phyloP scores from a whole-genome alignment of 2,888 invertebrate species.

The Cloeon dipterum region DNA sequence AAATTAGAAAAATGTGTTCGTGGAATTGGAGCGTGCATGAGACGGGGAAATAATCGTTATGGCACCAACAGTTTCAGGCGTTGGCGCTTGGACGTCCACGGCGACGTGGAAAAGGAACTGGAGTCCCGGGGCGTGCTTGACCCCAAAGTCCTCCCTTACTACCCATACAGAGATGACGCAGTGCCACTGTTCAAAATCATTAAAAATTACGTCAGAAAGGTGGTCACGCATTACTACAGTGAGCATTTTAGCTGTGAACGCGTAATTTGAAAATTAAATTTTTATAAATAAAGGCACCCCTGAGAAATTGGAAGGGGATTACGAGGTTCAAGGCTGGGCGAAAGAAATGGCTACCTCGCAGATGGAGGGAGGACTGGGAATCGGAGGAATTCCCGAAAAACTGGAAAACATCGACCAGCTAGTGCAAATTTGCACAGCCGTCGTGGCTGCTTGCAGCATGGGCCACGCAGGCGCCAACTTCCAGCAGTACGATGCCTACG shows the following conservation, averaged over 20 bases:
- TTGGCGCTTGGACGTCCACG: slow-evolving; percentile 12
- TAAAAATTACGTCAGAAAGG: slow-evolving; percentile 17
- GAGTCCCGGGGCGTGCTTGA: slow-evolving; percentile 16
- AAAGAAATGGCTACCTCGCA: slow-evolving; percentile 14
- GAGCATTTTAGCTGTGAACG: too few species aligned
- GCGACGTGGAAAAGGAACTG: slow-evolving; percentile 18
- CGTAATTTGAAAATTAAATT: too few species aligned
- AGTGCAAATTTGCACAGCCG: slow-evolving; percentile 10
- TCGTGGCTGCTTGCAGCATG: slow-evolving; percentile 13
- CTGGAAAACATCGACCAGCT: slow-evolving; percentile 10
- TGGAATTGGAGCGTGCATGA: too few species aligned
- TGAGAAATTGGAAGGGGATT: slow-evolving; percentile 13
- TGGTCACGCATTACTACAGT: slow-evolving; percentile 20
- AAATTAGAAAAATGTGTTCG: too few species aligned
- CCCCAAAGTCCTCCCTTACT: slow-evolving; percentile 17
- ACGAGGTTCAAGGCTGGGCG: slow-evolving; percentile 15
- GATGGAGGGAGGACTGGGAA: slow-evolving; percentile 14
- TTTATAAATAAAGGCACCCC: slow-evolving; percentile 16
- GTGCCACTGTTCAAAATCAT: slow-evolving; percentile 18
- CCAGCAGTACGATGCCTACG: slow-evolving; percentile 14
- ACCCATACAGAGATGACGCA: slow-evolving; percentile 22
- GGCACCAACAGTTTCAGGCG: slow-evolving; percentile 5
- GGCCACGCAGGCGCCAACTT: slow-evolving; percentile 15
- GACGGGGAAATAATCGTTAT: too few species aligned
- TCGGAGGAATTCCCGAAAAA: slow-evolving; percentile 12